Evolutionary conservation across 2,797 vertebrate species (phyloP).

Genomic region (Luscinia luscinia): DNA sequence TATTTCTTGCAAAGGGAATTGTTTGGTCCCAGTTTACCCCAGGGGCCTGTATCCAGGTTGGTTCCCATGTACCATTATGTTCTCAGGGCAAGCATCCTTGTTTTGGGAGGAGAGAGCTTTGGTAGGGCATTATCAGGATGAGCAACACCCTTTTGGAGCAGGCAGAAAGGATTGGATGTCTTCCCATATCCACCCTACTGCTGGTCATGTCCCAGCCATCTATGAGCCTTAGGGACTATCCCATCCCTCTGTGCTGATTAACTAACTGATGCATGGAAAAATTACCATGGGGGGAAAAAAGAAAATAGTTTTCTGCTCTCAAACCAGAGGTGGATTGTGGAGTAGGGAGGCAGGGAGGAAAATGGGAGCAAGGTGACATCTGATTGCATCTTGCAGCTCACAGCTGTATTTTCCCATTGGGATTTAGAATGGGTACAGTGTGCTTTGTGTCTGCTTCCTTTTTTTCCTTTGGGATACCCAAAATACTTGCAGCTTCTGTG

Average conservation of each 20-base stretch:
- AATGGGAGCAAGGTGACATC: neutral
- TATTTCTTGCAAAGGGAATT: neutral
- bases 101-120: neutral
- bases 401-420: neutral
- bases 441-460: neutral
- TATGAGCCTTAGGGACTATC: neutral
- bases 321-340: neutral
- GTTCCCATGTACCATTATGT: neutral
- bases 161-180: neutral
- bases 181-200: neutral
- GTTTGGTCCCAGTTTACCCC: neutral
- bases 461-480: neutral
- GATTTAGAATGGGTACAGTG: neutral
- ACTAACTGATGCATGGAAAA: neutral
- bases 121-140: neutral
- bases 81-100: neutral
- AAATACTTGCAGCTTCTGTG: neutral
- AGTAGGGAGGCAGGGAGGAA: neutral
- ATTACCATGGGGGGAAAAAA: rapidly evolving
- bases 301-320: neutral
- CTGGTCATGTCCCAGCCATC: neutral
- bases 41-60: neutral
- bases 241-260: neutral
- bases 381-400: neutral
- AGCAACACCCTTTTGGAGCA: neutral